Base-by-base conservation (phyloP, 1,140 invertebrate genomes). In the Piezodorus guildinii region DNA sequence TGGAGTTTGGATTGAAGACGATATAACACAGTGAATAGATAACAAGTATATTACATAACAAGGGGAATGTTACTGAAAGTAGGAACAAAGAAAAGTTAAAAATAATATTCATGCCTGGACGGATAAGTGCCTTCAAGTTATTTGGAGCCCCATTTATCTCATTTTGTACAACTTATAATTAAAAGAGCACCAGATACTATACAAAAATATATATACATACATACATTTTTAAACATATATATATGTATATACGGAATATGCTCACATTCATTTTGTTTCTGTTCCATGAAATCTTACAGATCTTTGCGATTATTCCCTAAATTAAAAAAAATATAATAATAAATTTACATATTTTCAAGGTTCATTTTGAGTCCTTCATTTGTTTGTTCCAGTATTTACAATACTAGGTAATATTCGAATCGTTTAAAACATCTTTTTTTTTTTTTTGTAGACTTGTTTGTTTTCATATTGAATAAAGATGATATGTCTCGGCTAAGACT, bases 191-290 rank as follows among this genome's bases (percentile, higher is more conserved):
- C 52, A 56, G 17, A 56, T 56, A 56, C 15, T 56, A 56, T 23
- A 56, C 15, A 56, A 56, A n/a, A 56, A 15, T 49, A 56, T 27
- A 56, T 25, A 56, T 56, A 56, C 52, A 56, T 56, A 56, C 14
- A 56, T 25, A 56, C 23, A 39, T 39, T 39, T n/a, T 39, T 5
- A 39, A 39, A 39, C 34, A 39, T 56, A 56, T 56, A 56, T 23
- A 56, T 56, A 56, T 56, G 52, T 56, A 56, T 56, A 56, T 56
- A 56, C 27, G 52, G 52, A 56, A 56, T 56, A 56, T 56, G 52
- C 23, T 56, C 52, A 56, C 52, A 56, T 25, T 56, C 23, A 16
- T 23, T 25, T 2, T 56, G 17, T 21, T 56, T 56, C 23, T 56
- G 17, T 56, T 16, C n/a, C n/a, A 25, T 56, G 17, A 16, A 56